Conservation (phyloP, 2,113 vertebrate genomes). For the Acrocephalus kingi region DNA sequence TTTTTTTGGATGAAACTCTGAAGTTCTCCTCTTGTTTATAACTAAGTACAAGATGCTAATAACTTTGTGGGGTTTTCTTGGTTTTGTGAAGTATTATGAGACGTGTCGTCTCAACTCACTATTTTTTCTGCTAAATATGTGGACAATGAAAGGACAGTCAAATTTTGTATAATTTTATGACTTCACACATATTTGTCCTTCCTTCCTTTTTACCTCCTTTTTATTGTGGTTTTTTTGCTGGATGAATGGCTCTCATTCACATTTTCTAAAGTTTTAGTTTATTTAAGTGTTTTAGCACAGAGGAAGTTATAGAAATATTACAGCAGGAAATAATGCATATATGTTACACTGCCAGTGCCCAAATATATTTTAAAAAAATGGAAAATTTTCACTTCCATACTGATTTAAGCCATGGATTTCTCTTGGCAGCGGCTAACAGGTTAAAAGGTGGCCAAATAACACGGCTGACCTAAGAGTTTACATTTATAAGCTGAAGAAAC, state of each 20-base stretch:
- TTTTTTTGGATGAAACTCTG: background rate
- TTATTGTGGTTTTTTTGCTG: background rate
- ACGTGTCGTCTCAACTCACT: background rate
- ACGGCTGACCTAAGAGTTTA: background rate
- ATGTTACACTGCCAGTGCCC: background rate
- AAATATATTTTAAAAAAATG: background rate
- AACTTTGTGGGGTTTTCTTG: background rate
- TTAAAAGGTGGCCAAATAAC: background rate
- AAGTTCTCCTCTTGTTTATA: background rate
- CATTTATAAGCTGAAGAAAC: background rate
- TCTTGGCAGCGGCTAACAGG: background rate
- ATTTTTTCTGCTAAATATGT: background rate
- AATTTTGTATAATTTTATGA: background rate
- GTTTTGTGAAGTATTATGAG: background rate
- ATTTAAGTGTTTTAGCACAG: background rate
- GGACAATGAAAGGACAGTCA: background rate
- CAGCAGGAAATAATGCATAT: background rate
- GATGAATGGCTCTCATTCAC: background rate
- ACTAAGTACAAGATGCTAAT: fast-evolving
- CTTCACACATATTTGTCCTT: fast-evolving
- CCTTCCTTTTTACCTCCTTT: background rate
- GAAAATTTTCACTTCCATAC: background rate
- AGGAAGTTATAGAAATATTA: background rate
- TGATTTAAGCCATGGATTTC: background rate
- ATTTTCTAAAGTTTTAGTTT: background rate